Evolutionary conservation across 2,888 invertebrate species (phyloP), one percentile per base, ranked within the genome.

Genomic region (Cerceris rybyensis): DNA sequence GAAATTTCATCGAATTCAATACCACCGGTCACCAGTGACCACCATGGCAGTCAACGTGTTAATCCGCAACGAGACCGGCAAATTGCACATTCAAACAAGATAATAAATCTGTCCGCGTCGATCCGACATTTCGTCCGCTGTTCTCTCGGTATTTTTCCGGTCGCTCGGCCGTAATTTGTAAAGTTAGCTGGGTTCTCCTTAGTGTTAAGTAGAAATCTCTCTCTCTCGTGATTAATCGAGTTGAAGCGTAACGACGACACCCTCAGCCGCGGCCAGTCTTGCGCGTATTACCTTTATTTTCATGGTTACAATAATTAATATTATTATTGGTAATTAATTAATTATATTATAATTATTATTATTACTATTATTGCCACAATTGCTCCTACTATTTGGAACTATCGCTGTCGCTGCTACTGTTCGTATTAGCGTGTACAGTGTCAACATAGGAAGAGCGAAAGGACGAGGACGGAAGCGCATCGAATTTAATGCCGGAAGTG

Each of bases 121-220:
- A 28, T 28, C 4, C 2, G 6, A 6, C 13, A 11, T 2, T 11
- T 16, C 16, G 8, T 55, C 28, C 11, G 17, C 39, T 58, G 6
- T n/a, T 43, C 64, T 41, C 49, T 64, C 52, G 4, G 42, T 28
- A 9, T 13, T 14, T 9, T 9, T 52, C 16, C 2, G 6, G 49
- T 11, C 6, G 14, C 2, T n/a, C 1, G 28, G 28, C 28, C 28
- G 28, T 28, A 28, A 28, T 28, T 28, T 28, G 28, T 28, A 28
- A 28, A 16, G 16, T 6, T 55, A 28, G 17, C 55, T 55, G 55
- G 55, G 17, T 55, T 55, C 17, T 55, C 16, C 13, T 46, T 80
- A 83, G 70, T 57, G 28, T 77, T 82, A 82, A 71, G 69, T 78
- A 82, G 75, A 75, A 68, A 59, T 59, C 70, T 50, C 58, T 71